A percentile compares a stretch with the other conserved stretches of the same genome.
Conservation (phyloP, 2,797 vertebrate species). For the Bovichtus diacanthus region DNA sequence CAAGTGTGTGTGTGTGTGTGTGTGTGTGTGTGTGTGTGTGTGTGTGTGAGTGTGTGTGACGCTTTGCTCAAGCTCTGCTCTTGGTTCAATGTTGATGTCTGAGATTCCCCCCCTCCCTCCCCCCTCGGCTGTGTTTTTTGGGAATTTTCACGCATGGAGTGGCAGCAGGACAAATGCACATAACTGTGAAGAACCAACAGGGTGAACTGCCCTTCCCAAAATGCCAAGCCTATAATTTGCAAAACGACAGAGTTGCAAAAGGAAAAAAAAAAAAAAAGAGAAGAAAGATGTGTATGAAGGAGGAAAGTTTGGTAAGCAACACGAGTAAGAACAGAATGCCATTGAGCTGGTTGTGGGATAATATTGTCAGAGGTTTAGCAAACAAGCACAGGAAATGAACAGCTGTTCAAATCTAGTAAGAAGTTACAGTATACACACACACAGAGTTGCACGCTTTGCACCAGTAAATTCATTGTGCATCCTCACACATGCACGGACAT, state of each 20-base stretch:
- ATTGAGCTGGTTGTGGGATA: not conserved
- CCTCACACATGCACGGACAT: not conserved
- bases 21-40: constrained; percentile 27
- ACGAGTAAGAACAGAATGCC: not conserved
- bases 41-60: not conserved
- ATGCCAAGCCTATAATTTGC: constrained; percentile 73
- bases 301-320: not conserved
- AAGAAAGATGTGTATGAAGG: not conserved
- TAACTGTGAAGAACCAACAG: constrained; percentile 74
- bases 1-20: constrained; percentile 10
- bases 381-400: not conserved
- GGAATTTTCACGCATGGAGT: constrained; percentile 62
- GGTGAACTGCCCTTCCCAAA: constrained; percentile 66
- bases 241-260: constrained; percentile 50
- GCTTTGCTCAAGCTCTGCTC: constrained; percentile 10
- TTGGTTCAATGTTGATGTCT: constrained; percentile 40
- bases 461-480: not conserved
- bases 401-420: not conserved
- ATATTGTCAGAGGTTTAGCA: not conserved
- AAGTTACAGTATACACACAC: not conserved
- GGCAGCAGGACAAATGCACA: constrained; percentile 73
- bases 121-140: constrained; percentile 34
- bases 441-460: not conserved
- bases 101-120: not conserved
- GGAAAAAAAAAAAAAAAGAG: not conserved